Percentiles rank a stretch among this genome's conserved stretches.
Evolutionary conservation across 2,888 invertebrate genomes (phyloP).

Genomic region (Trypoxylon attenuatum): DNA sequence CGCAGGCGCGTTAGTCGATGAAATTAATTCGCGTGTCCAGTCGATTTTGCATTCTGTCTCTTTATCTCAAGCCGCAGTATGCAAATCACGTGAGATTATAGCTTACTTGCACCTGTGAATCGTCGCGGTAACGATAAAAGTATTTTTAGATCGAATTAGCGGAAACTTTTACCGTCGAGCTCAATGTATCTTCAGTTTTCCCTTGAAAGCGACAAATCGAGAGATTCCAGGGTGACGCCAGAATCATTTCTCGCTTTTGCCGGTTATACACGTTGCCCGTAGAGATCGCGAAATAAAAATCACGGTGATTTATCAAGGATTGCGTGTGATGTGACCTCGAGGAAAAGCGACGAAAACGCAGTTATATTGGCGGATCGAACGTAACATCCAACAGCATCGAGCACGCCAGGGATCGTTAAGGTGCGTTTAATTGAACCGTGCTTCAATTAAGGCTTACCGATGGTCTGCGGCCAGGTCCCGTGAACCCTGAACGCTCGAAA

Average conservation of each 20-base stretch:
- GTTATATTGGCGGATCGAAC: too few species aligned
- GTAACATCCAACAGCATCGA: too few species aligned
- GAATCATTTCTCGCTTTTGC: too few species aligned
- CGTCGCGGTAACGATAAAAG: conserved; percentile 30
- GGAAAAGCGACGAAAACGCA: too few species aligned
- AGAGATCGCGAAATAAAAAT: too few species aligned
- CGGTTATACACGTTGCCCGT: too few species aligned
- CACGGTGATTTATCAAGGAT: too few species aligned
- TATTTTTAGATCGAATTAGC: conserved; percentile 30
- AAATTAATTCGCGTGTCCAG: conserved; percentile 18
- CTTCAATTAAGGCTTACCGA: conserved; percentile 42
- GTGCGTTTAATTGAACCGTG: conserved; percentile 47
- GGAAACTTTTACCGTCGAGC: conserved; percentile 30
- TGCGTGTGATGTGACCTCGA: too few species aligned
- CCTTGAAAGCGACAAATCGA: too few species aligned
- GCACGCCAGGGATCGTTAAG: conserved; percentile 31
- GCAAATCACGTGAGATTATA: conserved; percentile 7
- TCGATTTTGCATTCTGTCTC: conserved; percentile 9
- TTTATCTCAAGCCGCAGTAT: background rate
- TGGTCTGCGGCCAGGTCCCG: conserved; percentile 10
- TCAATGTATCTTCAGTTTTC: too few species aligned
- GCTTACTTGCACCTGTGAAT: conserved; percentile 22
- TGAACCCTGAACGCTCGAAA: too few species aligned
- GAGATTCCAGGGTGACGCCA: too few species aligned
- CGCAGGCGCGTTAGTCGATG: conserved; percentile 7